Conservation (phyloP, 2,113 vertebrate species). For the Arothron firmamentum region DNA sequence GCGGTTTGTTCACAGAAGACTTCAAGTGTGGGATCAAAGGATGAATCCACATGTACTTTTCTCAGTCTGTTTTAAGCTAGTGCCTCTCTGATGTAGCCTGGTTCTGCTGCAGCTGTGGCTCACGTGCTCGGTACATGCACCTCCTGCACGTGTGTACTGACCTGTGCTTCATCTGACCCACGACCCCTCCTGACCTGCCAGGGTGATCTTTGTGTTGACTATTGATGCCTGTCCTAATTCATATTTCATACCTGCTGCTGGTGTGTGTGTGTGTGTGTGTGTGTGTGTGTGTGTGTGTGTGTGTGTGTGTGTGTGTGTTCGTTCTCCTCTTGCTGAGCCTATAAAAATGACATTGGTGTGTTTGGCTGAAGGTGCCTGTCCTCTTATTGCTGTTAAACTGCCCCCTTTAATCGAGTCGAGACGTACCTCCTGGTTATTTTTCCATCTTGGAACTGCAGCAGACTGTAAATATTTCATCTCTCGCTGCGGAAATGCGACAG, state of each 20-base stretch:
- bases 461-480: constrained; percentile 6
- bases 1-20: constrained; percentile 26
- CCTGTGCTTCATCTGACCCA: background rate
- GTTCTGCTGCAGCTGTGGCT: background rate
- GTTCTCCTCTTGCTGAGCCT: too few relatives aligned
- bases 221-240: constrained; percentile 23
- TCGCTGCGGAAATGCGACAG: background rate
- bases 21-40: constrained; percentile 25
- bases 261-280: background rate
- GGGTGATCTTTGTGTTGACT: background rate
- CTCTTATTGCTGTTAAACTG: background rate
- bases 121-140: background rate
- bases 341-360: too few relatives aligned
- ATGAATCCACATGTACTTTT: background rate
- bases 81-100: constrained; percentile 20
- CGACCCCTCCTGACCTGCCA: constrained; percentile 19
- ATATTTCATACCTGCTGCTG: constrained; percentile 34
- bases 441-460: constrained; percentile 7
- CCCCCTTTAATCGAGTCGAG: background rate
- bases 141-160: background rate
- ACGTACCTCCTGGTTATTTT: background rate
- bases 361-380: background rate
- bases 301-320: too few relatives aligned
- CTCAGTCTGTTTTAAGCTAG: constrained; percentile 17
- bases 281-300: too few relatives aligned